Percentiles rank a stretch among this genome's conserved stretches.
Conservation (phyloP, 2,888 invertebrate genomes). For the Gymnocheta viridis region DNA sequence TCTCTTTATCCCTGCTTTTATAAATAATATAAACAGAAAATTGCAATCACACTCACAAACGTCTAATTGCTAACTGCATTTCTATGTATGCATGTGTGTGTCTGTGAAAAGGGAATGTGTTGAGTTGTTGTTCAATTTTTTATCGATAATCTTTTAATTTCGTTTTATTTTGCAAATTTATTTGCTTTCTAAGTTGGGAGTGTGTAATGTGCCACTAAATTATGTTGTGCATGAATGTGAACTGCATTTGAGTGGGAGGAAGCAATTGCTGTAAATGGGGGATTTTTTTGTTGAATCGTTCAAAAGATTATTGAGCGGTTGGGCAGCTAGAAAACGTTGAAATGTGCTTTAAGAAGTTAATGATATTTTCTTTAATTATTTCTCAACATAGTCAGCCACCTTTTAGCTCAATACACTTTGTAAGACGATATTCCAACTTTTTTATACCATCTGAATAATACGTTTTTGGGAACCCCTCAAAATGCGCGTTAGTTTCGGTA, state of each 20-base stretch:
- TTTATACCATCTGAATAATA: too few species aligned
- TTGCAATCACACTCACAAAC: slow-evolving; percentile 6
- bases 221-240: not conserved
- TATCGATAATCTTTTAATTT: slow-evolving; percentile 59
- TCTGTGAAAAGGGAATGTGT: not conserved
- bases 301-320: slow-evolving; percentile 20
- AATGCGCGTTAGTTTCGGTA: too few species aligned
- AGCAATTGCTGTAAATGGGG: not conserved
- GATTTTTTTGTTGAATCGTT: not conserved
- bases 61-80: slow-evolving; percentile 2
- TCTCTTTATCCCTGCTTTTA: not conserved
- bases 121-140: slow-evolving; percentile 39
- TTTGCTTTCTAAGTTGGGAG: slow-evolving; percentile 2
- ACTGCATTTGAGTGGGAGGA: not conserved
- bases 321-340: not conserved
- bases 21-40: slow-evolving; percentile 21
- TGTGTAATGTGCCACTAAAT: slow-evolving; percentile 35
- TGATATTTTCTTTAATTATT: not conserved
- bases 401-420: too few species aligned
- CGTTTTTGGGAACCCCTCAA: too few species aligned
- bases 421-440: too few species aligned
- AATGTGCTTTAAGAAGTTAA: slow-evolving; percentile 5
- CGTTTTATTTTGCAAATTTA: slow-evolving; percentile 40
- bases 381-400: too few species aligned
- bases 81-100: not conserved